A percentile compares a stretch with the other conserved stretches of the same genome.
phyloP scores from a whole-genome alignment of 2,113 vertebrate species.

The Progne subis region DNA sequence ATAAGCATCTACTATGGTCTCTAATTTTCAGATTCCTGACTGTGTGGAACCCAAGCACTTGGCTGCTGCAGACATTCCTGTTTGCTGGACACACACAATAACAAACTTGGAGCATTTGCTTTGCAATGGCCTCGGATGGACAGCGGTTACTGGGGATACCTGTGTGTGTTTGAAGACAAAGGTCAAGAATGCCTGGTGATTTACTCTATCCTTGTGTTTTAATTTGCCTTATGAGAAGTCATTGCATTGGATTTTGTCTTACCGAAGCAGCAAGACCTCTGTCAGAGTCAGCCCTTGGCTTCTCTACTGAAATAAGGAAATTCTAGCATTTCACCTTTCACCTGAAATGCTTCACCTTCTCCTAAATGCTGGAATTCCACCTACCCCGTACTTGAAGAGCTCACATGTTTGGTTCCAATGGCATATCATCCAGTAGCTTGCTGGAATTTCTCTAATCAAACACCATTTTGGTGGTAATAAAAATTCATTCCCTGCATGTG shows the following conservation, averaged over 20 bases:
- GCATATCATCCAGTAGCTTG: not conserved
- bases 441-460: not conserved
- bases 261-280: not conserved
- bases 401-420: accelerated
- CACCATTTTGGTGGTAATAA: not conserved
- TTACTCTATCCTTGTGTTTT: not conserved
- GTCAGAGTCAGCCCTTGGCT: not conserved
- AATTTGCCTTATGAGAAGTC: not conserved
- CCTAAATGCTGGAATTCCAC: not conserved
- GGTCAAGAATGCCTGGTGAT: not conserved
- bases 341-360: too few relatives aligned
- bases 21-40: constrained; percentile 27
- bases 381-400: not conserved
- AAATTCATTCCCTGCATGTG: not conserved
- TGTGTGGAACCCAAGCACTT: not conserved
- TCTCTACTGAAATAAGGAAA: not conserved
- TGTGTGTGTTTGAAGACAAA: not conserved
- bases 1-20: constrained; percentile 61
- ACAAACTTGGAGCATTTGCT: not conserved
- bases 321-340: not conserved
- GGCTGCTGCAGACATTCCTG: not conserved
- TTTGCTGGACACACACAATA: not conserved
- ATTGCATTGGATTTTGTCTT: not conserved
- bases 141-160: not conserved
- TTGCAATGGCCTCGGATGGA: not conserved